These are phyloP conservation scores for Drosophila nebulosa DNA, from an alignment of 1,140 invertebrate genomes.

Conservation along the genomic window DNA sequence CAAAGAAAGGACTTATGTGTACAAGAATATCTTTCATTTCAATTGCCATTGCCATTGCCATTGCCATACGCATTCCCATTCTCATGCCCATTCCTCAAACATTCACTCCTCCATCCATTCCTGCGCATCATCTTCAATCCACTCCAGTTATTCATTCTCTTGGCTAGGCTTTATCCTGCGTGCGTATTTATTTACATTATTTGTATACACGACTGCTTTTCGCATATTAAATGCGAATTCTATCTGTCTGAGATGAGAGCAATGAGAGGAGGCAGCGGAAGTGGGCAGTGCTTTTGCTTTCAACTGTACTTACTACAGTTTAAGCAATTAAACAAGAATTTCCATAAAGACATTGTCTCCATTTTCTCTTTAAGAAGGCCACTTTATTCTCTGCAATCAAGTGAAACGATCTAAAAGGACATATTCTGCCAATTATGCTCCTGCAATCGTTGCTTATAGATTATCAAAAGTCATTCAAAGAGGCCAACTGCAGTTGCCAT, in stretches of 20 bases:
- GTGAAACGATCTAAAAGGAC: too few species aligned
- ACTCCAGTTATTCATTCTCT: background rate
- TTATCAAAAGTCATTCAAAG: slow-evolving; percentile 11
- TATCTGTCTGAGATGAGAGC: background rate
- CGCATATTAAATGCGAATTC: slow-evolving; percentile 65
- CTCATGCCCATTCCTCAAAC: background rate
- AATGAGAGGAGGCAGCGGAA: background rate
- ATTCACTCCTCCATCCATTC: background rate
- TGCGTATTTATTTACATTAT: slow-evolving; percentile 72
- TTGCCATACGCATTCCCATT: too few species aligned
- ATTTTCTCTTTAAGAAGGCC: background rate
- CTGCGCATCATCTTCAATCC: slow-evolving; percentile 26
- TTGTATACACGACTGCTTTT: slow-evolving; percentile 72
- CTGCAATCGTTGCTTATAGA: background rate
- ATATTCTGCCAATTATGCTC: too few species aligned
- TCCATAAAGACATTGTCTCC: background rate
- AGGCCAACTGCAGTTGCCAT: too few species aligned
- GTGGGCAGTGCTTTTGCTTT: background rate
- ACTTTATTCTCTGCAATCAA: background rate
- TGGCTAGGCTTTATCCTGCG: slow-evolving; percentile 1
- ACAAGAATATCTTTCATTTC: slow-evolving; percentile 65
- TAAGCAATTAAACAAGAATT: background rate
- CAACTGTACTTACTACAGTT: background rate
- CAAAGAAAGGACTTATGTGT: background rate
- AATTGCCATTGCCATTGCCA: slow-evolving; percentile 45